Evolutionary conservation across 2,797 vertebrate species (phyloP).

Genomic region (Streptopelia turtur): DNA sequence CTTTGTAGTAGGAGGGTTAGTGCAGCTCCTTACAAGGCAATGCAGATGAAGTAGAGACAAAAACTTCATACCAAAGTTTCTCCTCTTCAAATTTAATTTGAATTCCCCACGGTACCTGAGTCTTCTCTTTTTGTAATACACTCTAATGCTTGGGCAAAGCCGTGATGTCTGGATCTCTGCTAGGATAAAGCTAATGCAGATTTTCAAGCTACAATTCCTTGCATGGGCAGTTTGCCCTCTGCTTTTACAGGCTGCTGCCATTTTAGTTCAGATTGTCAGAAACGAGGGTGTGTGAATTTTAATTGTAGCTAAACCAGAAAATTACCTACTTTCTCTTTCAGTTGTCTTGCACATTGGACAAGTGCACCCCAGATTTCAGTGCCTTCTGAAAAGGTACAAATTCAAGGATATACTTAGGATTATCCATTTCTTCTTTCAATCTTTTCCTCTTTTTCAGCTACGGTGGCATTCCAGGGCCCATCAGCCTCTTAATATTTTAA

Average conservation of each 20-base stretch:
- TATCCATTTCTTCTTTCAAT: background rate
- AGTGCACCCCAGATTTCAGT: background rate
- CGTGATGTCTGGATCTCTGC: accelerated
- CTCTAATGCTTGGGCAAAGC: background rate
- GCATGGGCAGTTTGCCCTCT: background rate
- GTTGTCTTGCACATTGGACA: accelerated
- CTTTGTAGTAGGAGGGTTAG: background rate
- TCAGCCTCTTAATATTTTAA: slow-evolving; percentile 16
- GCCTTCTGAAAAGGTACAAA: background rate
- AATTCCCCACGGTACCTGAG: background rate
- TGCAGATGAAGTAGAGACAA: background rate
- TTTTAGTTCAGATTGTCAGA: background rate
- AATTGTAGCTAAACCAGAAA: background rate
- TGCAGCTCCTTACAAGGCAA: background rate
- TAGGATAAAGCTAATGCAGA: background rate
- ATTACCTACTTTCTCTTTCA: background rate
- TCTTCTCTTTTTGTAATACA: background rate
- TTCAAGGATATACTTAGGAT: background rate
- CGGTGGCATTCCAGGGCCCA: background rate
- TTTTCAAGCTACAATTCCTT: background rate
- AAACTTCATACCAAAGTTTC: background rate
- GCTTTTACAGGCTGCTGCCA: background rate
- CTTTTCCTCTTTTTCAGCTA: background rate
- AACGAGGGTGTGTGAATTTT: background rate
- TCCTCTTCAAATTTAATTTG: background rate